phyloP scores from a whole-genome alignment of 2,888 invertebrate species.

The Drosophila quinaria region DNA sequence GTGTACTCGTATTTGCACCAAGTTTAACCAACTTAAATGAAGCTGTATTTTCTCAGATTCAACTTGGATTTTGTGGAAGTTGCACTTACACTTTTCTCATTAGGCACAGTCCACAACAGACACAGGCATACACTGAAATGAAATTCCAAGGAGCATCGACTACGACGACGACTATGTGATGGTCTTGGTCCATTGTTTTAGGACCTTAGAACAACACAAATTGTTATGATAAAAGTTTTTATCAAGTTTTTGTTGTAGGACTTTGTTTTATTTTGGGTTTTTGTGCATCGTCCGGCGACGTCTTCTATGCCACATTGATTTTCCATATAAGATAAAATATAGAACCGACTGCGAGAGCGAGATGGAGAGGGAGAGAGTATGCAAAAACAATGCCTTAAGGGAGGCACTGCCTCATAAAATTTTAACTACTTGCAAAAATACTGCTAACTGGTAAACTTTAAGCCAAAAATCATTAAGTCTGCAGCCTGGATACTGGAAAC shows the following conservation, averaged over 20 bases:
- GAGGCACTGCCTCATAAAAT: constrained; percentile 70
- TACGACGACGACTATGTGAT: constrained; percentile 33
- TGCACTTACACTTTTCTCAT: constrained; percentile 75
- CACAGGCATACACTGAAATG: constrained; percentile 8
- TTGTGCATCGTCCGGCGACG: constrained; percentile 44
- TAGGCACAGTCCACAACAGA: constrained; percentile 38
- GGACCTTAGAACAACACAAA: constrained; percentile 72
- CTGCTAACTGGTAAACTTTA: constrained; percentile 80
- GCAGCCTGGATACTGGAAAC: constrained; percentile 35
- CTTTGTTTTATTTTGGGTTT: constrained; percentile 25
- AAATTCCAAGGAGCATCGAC: constrained; percentile 15
- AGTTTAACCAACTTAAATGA: constrained; percentile 23
- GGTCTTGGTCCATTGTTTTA: constrained; percentile 48
- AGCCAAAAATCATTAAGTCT: constrained; percentile 81
- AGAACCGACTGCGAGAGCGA: not conserved
- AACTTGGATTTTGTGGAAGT: constrained; percentile 43
- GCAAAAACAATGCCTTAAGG: constrained; percentile 67
- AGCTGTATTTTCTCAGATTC: constrained; percentile 18
- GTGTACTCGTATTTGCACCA: not conserved
- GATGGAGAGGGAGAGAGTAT: constrained; percentile 31
- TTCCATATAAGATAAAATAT: constrained; percentile 60
- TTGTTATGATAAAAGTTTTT: constrained; percentile 81
- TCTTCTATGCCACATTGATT: constrained; percentile 56
- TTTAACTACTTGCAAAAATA: constrained; percentile 80
- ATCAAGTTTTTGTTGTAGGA: constrained; percentile 71